phyloP scores from a whole-genome alignment of 2,888 invertebrate species.

The Pharmacophagus antenor region DNA sequence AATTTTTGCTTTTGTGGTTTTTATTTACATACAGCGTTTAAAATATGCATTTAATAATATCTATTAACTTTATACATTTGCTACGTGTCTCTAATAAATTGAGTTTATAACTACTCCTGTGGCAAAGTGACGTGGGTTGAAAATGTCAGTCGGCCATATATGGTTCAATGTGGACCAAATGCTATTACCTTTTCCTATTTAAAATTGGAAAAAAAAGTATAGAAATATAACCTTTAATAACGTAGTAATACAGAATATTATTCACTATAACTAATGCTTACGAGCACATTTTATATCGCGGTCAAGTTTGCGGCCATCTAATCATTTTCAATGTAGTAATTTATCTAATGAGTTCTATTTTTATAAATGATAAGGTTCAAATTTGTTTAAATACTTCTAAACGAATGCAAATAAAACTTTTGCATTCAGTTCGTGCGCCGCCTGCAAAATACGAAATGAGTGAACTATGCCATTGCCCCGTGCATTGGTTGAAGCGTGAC shows the following conservation, averaged over 20 bases:
- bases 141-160: conserved; percentile 47
- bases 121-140: conserved; percentile 43
- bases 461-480: conserved; percentile 42
- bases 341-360: not conserved
- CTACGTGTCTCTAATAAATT: too few relatives aligned
- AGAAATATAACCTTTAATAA: conserved; percentile 5
- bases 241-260: not conserved
- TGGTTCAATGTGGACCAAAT: conserved; percentile 57
- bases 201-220: conserved; percentile 7
- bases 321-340: not conserved
- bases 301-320: conserved; percentile 12
- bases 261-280: not conserved
- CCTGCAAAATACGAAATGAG: conserved; percentile 52
- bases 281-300: conserved; percentile 15
- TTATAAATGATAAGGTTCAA: conserved; percentile 7
- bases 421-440: conserved; percentile 45
- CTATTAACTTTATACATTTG: too few relatives aligned
- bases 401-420: conserved; percentile 37
- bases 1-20: too few relatives aligned
- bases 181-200: conserved; percentile 38
- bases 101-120: too few relatives aligned
- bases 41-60: too few relatives aligned
- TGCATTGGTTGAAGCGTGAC: conserved; percentile 47
- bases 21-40: too few relatives aligned
- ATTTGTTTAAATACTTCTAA: conserved; percentile 25